A percentile compares a stretch with the other conserved stretches of the same genome.
These are phyloP conservation scores for Cosmorhoe ocellata DNA, from an alignment of 2,888 invertebrate genomes.

Conservation along the genomic window DNA sequence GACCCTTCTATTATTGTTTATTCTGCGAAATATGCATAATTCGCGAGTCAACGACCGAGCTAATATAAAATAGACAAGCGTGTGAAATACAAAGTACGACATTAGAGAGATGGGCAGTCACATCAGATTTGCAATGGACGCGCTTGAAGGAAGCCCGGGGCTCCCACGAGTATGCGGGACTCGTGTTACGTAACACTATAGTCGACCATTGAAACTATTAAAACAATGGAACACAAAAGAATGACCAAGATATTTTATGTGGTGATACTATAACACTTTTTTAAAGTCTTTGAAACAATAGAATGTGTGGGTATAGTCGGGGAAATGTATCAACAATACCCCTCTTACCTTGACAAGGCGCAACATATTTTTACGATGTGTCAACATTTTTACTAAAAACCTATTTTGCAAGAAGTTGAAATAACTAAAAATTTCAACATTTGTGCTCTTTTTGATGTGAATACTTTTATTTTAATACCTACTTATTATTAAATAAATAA, in stretches of 20 bases:
- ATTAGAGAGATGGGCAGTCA: constrained; percentile 17
- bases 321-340: constrained; percentile 3
- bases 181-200: constrained; percentile 29
- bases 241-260: constrained; percentile 27
- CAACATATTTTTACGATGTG: not conserved
- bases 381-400: not conserved
- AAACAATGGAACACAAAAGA: constrained; percentile 33
- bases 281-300: constrained; percentile 22
- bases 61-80: not conserved
- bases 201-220: constrained; percentile 26
- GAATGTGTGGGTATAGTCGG: constrained; percentile 8
- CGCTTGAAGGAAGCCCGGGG: constrained; percentile 12
- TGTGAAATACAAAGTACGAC: constrained; percentile 12
- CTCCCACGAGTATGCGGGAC: constrained; percentile 21
- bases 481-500: no score
- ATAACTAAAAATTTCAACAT: no score
- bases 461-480: no score
- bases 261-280: constrained; percentile 20
- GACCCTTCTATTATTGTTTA: no score
- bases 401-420: not conserved
- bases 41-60: not conserved
- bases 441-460: no score
- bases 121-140: constrained; percentile 18
- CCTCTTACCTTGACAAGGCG: not conserved
- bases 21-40: not conserved